phyloP scores from a whole-genome alignment of 1,140 invertebrate species.

The Halesus radiatus region DNA sequence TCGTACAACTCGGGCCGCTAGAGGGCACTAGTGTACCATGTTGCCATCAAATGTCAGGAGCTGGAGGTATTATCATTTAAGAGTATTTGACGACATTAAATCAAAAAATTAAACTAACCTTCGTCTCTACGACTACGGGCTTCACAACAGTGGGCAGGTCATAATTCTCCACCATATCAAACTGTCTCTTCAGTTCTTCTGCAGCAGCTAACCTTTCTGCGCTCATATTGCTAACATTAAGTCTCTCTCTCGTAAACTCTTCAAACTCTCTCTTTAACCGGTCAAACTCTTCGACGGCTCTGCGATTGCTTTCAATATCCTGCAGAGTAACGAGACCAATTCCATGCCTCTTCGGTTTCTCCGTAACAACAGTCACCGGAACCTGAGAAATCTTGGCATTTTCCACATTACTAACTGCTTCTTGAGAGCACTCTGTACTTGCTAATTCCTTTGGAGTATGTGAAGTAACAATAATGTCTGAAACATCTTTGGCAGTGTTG shows the following conservation, averaged over 20 bases:
- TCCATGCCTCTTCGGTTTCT: neutral
- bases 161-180: conserved; percentile 48
- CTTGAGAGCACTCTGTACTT: too few species aligned
- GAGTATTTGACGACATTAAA: too few species aligned
- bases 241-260: conserved; percentile 23
- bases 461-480: neutral
- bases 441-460: neutral
- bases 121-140: neutral
- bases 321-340: neutral
- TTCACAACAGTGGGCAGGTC: neutral
- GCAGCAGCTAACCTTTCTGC: conserved; percentile 21
- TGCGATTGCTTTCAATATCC: conserved; percentile 9
- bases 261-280: conserved; percentile 31
- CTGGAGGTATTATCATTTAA: too few species aligned
- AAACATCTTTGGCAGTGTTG: neutral
- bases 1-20: too few species aligned
- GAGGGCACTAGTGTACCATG: too few species aligned
- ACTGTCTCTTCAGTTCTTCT: conserved; percentile 43
- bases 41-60: too few species aligned
- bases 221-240: neutral
- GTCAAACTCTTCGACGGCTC: conserved; percentile 29
- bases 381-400: too few species aligned
- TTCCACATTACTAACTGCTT: too few species aligned
- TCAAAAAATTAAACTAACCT: conserved; percentile 1
- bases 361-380: neutral